These are phyloP conservation scores for Papilio polytes DNA, from an alignment of 1,140 invertebrate genomes.

Conservation along the genomic window DNA sequence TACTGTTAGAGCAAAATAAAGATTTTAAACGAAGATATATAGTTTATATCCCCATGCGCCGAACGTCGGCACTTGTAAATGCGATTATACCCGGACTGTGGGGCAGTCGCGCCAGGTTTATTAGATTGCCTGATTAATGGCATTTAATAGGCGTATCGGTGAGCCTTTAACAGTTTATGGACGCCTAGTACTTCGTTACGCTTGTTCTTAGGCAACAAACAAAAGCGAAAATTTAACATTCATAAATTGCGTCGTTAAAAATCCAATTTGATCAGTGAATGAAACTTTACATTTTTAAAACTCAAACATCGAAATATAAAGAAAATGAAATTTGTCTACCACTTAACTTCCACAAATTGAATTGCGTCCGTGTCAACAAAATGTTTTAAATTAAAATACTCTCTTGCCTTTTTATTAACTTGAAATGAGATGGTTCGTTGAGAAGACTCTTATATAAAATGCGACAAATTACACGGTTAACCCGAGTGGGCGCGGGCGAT, in stretches of 20 bases:
- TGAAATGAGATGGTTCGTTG: constrained; percentile 30
- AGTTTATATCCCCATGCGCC: not conserved
- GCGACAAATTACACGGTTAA: constrained; percentile 19
- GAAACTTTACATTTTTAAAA: not conserved
- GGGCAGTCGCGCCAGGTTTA: not conserved
- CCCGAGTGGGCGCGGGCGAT: not conserved
- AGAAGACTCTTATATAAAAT: constrained; percentile 9
- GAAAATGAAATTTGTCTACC: constrained; percentile 3
- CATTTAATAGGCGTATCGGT: constrained; percentile 17
- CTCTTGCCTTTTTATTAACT: constrained; percentile 19
- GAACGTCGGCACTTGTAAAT: not conserved
- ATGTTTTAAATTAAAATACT: constrained; percentile 26
- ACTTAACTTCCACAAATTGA: constrained; percentile 18
- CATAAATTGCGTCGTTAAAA: not conserved
- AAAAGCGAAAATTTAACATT: not conserved
- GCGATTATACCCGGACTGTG: constrained; percentile 1
- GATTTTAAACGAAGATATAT: too few relatives aligned
- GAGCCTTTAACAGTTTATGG: constrained; percentile 13
- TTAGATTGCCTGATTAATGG: constrained; percentile 5
- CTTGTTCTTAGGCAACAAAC: not conserved
- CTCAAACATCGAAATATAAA: not conserved
- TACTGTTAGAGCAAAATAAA: too few relatives aligned
- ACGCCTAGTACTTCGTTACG: constrained; percentile 10
- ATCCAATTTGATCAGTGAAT: not conserved
- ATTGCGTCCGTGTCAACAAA: constrained; percentile 8